phyloP scores from a whole-genome alignment of 2,113 vertebrate genomes.

The Machaerirhynchus nigripectus region DNA sequence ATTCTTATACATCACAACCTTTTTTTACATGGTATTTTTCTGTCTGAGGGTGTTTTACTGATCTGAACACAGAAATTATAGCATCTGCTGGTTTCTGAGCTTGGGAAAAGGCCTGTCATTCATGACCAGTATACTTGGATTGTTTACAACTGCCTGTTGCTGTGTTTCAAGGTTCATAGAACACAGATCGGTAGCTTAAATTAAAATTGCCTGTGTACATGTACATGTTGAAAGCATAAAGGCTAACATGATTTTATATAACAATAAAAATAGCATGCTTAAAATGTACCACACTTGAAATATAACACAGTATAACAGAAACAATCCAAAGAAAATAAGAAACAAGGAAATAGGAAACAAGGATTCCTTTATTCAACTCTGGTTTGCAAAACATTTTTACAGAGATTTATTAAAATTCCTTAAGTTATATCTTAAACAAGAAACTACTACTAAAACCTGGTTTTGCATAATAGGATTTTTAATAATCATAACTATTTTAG shows the following conservation, averaged over 20 bases:
- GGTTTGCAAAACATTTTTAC: not conserved
- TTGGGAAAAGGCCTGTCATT: not conserved
- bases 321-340: not conserved
- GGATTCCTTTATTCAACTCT: not conserved
- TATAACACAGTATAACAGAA: not conserved
- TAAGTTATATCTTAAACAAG: not conserved
- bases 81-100: not conserved
- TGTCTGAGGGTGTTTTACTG: not conserved
- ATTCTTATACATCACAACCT: not conserved
- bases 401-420: not conserved
- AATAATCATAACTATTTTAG: not conserved
- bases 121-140: not conserved
- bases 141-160: not conserved
- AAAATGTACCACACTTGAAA: not conserved
- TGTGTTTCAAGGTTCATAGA: not conserved
- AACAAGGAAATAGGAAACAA: not conserved
- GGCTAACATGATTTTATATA: not conserved
- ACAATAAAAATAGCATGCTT: not conserved
- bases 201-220: not conserved
- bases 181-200: not conserved
- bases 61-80: not conserved
- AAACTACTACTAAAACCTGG: not conserved
- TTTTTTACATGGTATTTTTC: not conserved
- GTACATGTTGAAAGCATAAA: not conserved
- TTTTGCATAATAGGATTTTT: not conserved